Evolutionary conservation across 64 coral and sea anemone genomes (phyloP).

Genomic region (Montipora cactus): DNA sequence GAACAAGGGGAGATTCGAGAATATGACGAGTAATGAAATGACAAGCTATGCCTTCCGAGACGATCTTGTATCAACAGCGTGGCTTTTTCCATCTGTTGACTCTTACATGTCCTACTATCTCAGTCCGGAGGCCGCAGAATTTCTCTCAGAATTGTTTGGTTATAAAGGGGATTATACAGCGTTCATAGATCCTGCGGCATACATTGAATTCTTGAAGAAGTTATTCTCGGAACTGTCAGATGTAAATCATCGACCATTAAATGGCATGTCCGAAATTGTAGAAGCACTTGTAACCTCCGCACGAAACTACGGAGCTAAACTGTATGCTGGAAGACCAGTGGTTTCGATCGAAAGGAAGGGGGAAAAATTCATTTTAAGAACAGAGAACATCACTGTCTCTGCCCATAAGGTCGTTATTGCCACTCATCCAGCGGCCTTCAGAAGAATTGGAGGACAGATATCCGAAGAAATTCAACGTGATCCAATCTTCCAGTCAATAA

Average conservation of each 20-base stretch:
- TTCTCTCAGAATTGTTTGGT: conserved; percentile 82
- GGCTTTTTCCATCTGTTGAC: conserved; percentile 73
- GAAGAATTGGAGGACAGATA: conserved; percentile 43
- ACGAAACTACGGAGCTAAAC: conserved; percentile 45
- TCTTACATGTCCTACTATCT: conserved; percentile 81
- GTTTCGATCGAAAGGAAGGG: conserved; percentile 44
- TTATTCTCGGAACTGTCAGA: conserved; percentile 35
- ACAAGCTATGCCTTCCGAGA: conserved; percentile 71
- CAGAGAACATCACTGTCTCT: conserved; percentile 47
- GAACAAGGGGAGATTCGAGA: conserved; percentile 63
- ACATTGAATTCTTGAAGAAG: conserved; percentile 80
- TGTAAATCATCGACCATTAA: conserved; percentile 64
- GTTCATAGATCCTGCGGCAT: conserved; percentile 71
- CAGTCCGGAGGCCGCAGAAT: conserved; percentile 78
- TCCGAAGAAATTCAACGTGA: conserved; percentile 63
- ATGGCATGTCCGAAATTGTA: conserved; percentile 82
- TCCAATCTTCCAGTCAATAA: conserved; percentile 75
- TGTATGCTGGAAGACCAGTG: conserved; percentile 58
- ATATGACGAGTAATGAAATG: conserved; percentile 83
- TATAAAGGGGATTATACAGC: conserved; percentile 92
- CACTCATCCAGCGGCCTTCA: conserved; percentile 47
- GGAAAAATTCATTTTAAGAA: conserved; percentile 49
- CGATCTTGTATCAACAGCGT: conserved; percentile 56
- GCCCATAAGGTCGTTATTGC: conserved; percentile 73
- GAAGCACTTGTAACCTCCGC: conserved; percentile 53